Evolutionary conservation across 1,140 invertebrate species (phyloP).

Genomic region (Euwallacea fornicatus): DNA sequence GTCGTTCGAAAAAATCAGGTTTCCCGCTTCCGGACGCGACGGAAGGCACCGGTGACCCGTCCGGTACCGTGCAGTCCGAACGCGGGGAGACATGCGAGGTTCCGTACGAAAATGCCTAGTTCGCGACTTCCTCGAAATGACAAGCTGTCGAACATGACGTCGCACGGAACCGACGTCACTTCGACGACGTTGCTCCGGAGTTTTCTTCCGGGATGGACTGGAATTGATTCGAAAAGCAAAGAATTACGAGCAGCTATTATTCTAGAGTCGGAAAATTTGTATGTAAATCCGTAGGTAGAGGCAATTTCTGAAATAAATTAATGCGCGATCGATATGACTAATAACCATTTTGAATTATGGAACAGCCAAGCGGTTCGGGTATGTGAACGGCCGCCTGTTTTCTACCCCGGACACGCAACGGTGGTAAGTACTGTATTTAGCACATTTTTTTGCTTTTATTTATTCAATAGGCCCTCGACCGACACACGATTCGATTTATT

Average conservation of each 20-base stretch:
- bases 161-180: no score
- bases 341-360: slow-evolving; percentile 35
- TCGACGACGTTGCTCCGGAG: no score
- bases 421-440: slow-evolving; percentile 32
- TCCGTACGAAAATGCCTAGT: no score
- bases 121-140: no score
- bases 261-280: neutral
- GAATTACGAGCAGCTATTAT: no score
- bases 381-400: slow-evolving; percentile 34
- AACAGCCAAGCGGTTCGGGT: slow-evolving; percentile 11
- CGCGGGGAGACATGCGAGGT: no score
- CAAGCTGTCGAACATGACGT: no score
- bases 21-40: no score
- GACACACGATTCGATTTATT: slow-evolving; percentile 22
- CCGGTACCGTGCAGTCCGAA: no score
- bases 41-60: no score
- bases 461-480: slow-evolving; percentile 22
- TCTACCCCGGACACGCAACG: slow-evolving; percentile 17
- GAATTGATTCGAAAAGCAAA: slow-evolving; percentile 5
- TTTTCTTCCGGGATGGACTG: neutral
- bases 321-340: slow-evolving; percentile 26
- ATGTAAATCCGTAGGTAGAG: slow-evolving; percentile 24
- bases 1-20: no score
- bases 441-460: slow-evolving; percentile 34
- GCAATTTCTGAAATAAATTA: slow-evolving; percentile 31